Evolutionary conservation across 2,888 invertebrate genomes (phyloP), one percentile per base, ranked within the genome.

Genomic region (Eristalis arbustorum): DNA sequence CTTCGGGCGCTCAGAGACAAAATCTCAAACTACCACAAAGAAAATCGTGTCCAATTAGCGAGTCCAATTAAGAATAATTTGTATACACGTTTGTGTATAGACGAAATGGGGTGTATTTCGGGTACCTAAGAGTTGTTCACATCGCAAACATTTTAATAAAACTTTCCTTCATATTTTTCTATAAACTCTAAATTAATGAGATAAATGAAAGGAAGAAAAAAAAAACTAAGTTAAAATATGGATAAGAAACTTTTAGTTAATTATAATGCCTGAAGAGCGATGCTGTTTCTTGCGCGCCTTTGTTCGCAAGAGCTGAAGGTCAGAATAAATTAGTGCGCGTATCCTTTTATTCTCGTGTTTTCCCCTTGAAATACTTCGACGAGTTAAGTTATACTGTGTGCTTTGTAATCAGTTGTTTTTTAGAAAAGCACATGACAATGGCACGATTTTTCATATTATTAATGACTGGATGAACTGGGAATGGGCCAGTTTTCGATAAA

Each of bases 21-120:
- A 49, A n/a, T 49, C 18, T 10, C 13, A 14, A 59, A 28, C 25
- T 14, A 25, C 59, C 59, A 25, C 10, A 13, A 59, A 59, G 59
- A 25, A 59, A 49, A 49, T 49, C 75, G 63, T 76, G 81, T 73
- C 81, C 81, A 85, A 85, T 85, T 85, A 85, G 73, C 68, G 61
- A 59, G 73, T 81, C 81, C 80, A 85, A 81, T 85, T 85, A 81
- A 61, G 67, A 59, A 59, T 25, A 59, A 59, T 42, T 18, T 49
- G 8, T 49, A 18, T 18, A 49, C 18, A 18, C 18, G 31, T 31
- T 31, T 31, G 31, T 10, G 31, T 31, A 49, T 8, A n/a, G 8
- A 49, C 18, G 31, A 18, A 49, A 49, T 49, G 8, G 18, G 49
- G 18, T 22, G 18, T 49, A 49, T 49, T 18, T 49, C 18, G 8